Evolutionary conservation across 2,888 invertebrate species (phyloP).

Genomic region (Acronicta leporina): DNA sequence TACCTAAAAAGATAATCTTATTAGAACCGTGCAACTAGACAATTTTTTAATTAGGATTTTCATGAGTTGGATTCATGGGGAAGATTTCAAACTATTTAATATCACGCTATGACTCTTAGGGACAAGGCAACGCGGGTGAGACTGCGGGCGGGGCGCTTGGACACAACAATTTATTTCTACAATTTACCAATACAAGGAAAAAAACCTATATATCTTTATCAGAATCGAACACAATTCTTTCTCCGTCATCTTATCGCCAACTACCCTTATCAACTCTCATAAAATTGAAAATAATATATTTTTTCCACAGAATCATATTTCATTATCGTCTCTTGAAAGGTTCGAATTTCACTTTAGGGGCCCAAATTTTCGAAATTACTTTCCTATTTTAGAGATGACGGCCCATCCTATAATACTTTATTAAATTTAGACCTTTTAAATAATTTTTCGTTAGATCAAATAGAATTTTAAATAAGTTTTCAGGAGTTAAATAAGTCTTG

Average conservation of each 20-base stretch:
- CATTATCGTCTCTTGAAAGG: constrained; percentile 4
- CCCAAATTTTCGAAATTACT: constrained; percentile 11
- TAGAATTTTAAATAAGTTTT: neutral
- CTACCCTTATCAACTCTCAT: constrained; percentile 1
- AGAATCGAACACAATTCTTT: no score
- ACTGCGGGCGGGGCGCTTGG: no score
- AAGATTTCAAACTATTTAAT: no score
- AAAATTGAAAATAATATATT: constrained; percentile 1
- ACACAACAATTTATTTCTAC: no score
- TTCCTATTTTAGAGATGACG: constrained; percentile 3
- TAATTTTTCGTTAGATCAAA: neutral
- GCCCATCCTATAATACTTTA: constrained; percentile 8
- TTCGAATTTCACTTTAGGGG: constrained; percentile 29
- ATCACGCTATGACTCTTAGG: no score
- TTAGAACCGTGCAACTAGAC: no score
- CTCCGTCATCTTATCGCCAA: neutral
- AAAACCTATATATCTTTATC: no score
- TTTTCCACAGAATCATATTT: constrained; percentile 9
- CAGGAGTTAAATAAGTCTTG: neutral
- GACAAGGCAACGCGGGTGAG: no score
- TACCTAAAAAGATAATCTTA: no score
- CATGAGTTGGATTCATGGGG: no score
- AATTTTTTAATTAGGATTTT: no score
- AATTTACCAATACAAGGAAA: no score
- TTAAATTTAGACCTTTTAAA: constrained; percentile 7